Evolutionary conservation across 2,888 invertebrate genomes (phyloP).

Genomic region (Ectropis crepuscularia): DNA sequence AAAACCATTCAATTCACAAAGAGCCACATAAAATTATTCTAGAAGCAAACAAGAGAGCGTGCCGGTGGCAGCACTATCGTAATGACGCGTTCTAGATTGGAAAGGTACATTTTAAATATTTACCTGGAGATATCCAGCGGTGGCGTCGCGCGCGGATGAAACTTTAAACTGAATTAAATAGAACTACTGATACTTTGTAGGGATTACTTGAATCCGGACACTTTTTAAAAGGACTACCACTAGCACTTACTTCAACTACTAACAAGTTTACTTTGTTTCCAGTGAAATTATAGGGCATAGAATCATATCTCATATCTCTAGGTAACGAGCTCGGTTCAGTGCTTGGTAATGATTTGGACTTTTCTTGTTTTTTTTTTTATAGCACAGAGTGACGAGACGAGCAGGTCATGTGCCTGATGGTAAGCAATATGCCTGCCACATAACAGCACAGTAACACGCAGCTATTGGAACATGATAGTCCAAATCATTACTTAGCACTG

Average conservation of each 20-base stretch:
- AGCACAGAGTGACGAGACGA: too few species aligned
- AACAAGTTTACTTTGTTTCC: not conserved
- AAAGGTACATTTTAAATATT: constrained; percentile 19
- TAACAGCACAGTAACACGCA: too few species aligned
- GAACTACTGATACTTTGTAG: constrained; percentile 3
- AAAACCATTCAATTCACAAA: not conserved
- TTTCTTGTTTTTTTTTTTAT: too few species aligned
- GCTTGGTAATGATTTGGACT: too few species aligned
- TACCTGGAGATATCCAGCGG: constrained; percentile 6
- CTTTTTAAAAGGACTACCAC: not conserved
- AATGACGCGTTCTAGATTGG: constrained; percentile 14
- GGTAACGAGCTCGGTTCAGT: too few species aligned
- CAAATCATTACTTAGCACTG: too few species aligned
- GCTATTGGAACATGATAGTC: too few species aligned
- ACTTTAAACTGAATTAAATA: constrained; percentile 32
- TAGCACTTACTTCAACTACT: not conserved
- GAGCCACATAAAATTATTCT: not conserved
- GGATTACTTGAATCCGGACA: not conserved
- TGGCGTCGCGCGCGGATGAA: constrained; percentile 18
- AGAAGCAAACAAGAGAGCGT: not conserved
- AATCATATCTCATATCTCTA: too few species aligned
- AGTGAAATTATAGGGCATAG: too few species aligned
- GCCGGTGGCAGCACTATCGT: constrained; percentile 4
- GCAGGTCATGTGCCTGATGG: too few species aligned
- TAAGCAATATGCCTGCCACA: too few species aligned